Conservation (phyloP, 1,140 invertebrate species). For the Drosophila subobscura region DNA sequence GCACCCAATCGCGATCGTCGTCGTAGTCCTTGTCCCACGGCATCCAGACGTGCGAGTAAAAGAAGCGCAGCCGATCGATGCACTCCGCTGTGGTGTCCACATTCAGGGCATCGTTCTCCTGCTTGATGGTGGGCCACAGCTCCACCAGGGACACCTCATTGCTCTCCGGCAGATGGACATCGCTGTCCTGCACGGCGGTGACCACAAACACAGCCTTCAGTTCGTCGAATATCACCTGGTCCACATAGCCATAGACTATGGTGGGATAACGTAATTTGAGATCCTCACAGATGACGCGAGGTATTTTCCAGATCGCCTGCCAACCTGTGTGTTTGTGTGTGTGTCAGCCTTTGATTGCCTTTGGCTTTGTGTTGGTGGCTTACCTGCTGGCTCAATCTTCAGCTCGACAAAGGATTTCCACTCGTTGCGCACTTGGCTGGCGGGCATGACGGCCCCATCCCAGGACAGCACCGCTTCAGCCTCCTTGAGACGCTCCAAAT, state of each 20-base stretch:
- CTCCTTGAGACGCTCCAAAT: conserved; percentile 85
- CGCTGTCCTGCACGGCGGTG: conserved; percentile 86
- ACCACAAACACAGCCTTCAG: conserved; percentile 84
- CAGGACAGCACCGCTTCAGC: conserved; percentile 84
- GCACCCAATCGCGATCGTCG: conserved; percentile 85
- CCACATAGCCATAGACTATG: conserved; percentile 85
- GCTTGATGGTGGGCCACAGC: conserved; percentile 85
- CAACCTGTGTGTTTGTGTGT: conserved; percentile 83
- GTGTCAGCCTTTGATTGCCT: conserved; percentile 8
- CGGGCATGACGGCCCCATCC: conserved; percentile 83
- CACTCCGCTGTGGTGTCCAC: conserved; percentile 84
- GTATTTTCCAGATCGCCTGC: conserved; percentile 87
- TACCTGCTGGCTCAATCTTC: conserved; percentile 84
- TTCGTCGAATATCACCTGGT: conserved; percentile 84
- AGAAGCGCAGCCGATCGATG: conserved; percentile 86
- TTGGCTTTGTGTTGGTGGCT: conserved; percentile 24
- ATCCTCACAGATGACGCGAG: conserved; percentile 85
- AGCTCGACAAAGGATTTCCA: conserved; percentile 86
- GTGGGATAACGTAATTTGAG: conserved; percentile 86
- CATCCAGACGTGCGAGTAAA: conserved; percentile 86
- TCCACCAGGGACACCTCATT: conserved; percentile 85
- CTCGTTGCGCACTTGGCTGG: conserved; percentile 85
- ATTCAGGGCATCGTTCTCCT: conserved; percentile 84
- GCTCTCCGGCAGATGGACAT: conserved; percentile 85
- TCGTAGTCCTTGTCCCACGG: conserved; percentile 87